These are phyloP conservation scores for Heliconius cydno DNA, from an alignment of 2,888 invertebrate species.

Conservation along the genomic window DNA sequence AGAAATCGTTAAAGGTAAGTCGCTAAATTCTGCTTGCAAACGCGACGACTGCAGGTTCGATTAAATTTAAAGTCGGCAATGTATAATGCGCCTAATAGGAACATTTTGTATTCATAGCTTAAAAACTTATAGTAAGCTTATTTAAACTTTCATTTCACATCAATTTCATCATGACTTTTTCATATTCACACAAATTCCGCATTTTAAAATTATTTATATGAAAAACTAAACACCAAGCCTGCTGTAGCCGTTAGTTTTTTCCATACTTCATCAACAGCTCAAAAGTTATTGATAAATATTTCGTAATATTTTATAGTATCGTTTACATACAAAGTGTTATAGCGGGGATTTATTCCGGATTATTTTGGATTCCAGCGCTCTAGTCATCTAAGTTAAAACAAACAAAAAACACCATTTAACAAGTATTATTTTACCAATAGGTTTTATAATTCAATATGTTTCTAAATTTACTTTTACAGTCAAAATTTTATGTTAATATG, in stretches of 20 bases:
- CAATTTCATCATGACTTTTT: not conserved
- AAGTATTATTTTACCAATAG: not conserved
- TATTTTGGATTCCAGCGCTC: not conserved
- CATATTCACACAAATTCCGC: not conserved
- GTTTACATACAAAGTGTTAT: not conserved
- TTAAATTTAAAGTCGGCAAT: too few relatives aligned
- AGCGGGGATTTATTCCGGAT: not conserved
- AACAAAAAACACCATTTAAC: not conserved
- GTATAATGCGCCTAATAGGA: too few relatives aligned
- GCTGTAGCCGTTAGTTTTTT: too few relatives aligned
- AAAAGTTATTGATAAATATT: conserved; percentile 1
- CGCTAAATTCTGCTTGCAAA: not conserved
- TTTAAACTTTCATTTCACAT: too few relatives aligned
- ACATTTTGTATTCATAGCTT: too few relatives aligned
- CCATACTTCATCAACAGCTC: not conserved
- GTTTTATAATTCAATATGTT: not conserved
- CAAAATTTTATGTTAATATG: not conserved
- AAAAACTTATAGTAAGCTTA: too few relatives aligned
- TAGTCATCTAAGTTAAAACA: not conserved
- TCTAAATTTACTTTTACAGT: not conserved
- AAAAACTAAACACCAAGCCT: too few relatives aligned
- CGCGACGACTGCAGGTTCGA: too few relatives aligned
- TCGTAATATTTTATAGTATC: not conserved
- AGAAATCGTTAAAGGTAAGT: not conserved
- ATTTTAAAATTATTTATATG: not conserved